Percentiles rank a stretch among this genome's conserved stretches.
Conservation (phyloP, 2,888 invertebrate genomes). For the Strigamia transsilvanica region DNA sequence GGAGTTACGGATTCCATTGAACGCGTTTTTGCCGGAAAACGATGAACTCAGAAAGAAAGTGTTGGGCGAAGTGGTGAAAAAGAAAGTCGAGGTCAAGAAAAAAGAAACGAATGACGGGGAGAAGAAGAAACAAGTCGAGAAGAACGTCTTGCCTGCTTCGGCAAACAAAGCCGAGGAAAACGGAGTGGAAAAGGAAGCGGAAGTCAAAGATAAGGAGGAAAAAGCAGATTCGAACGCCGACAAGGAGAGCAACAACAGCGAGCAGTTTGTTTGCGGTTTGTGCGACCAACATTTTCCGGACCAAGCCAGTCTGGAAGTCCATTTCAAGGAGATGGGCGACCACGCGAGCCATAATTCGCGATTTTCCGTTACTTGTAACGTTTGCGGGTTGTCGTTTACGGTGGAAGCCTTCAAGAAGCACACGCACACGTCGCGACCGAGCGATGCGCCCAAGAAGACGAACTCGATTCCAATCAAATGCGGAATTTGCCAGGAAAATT, state of each 20-base stretch:
- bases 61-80: background rate
- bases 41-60: constrained; percentile 38
- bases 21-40: constrained; percentile 40
- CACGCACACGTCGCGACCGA: constrained; percentile 2
- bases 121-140: background rate
- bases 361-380: constrained; percentile 51
- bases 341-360: constrained; percentile 53
- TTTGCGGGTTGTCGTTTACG: constrained; percentile 51
- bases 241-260: background rate
- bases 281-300: constrained; percentile 53
- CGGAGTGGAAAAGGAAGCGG: background rate
- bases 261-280: constrained; percentile 51
- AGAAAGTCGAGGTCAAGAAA: background rate
- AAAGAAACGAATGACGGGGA: background rate
- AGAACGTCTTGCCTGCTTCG: background rate
- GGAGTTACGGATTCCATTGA: constrained; percentile 43
- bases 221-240: background rate
- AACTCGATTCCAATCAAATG: constrained; percentile 50
- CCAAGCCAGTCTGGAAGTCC: constrained; percentile 43
- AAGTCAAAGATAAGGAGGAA: background rate
- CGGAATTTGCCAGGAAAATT: constrained; percentile 50
- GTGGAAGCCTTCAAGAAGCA: constrained; percentile 52
- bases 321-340: constrained; percentile 51
- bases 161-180: background rate
- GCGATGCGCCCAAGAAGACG: background rate